Evolutionary conservation across 2,888 invertebrate species (phyloP).

Genomic region (Limnephilus lunatus): DNA sequence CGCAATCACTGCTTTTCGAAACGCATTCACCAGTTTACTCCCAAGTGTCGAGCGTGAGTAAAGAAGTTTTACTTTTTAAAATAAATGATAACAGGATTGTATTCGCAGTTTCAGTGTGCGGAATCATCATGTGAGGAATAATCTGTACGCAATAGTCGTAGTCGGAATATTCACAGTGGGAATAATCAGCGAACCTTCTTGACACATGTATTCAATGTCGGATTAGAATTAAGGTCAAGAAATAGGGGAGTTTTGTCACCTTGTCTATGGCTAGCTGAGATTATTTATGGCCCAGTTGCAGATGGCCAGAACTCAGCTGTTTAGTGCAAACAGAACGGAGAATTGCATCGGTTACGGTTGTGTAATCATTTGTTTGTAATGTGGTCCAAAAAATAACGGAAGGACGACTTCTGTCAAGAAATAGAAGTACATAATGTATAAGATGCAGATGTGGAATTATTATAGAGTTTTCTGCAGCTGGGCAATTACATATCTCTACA

Average conservation of each 20-base stretch:
- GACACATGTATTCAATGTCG: background rate
- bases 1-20: too few species aligned
- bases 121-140: background rate
- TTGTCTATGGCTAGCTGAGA: background rate
- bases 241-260: background rate
- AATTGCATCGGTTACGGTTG: background rate
- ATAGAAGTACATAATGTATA: background rate
- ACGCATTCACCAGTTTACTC: too few species aligned
- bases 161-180: background rate
- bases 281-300: background rate
- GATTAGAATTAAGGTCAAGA: slow-evolving; percentile 2
- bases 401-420: background rate
- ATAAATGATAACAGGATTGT: background rate
- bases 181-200: background rate
- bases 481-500: background rate
- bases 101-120: background rate
- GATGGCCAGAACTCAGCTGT: background rate
- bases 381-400: background rate
- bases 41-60: too few species aligned
- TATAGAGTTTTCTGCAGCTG: background rate
- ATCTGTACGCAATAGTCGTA: background rate
- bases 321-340: background rate
- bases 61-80: too few species aligned
- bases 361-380: background rate
- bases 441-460: background rate